Evolutionary conservation across 2,888 invertebrate species (phyloP).

Genomic region (Pseudococcus viburni): DNA sequence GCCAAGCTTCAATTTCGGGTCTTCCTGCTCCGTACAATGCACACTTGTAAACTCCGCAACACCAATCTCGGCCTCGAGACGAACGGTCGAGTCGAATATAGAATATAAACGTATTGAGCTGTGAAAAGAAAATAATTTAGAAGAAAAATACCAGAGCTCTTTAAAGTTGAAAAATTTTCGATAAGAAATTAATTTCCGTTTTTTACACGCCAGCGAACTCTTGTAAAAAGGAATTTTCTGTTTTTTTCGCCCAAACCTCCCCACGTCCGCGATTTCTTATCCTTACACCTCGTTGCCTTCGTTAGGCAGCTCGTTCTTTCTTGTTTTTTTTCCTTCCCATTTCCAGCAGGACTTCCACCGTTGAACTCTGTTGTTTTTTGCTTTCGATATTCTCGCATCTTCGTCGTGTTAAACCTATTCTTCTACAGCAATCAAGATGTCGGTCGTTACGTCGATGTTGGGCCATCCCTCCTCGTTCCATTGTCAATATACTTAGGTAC

Average conservation of each 20-base stretch:
- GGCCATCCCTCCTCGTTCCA: neutral
- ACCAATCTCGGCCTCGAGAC: neutral
- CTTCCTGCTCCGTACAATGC: neutral
- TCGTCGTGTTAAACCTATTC: constrained; percentile 25
- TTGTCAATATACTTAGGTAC: neutral
- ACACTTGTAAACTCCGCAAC: neutral
- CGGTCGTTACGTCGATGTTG: constrained; percentile 1
- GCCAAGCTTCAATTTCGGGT: neutral
- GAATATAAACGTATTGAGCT: constrained; percentile 16
- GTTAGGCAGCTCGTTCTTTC: neutral
- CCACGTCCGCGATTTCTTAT: neutral
- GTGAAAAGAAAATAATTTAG: constrained; percentile 51
- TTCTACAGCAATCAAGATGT: constrained; percentile 49
- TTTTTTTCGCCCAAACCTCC: constrained; percentile 2
- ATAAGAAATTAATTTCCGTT: constrained; percentile 58
- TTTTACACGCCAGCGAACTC: constrained; percentile 30
- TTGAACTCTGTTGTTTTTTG: neutral
- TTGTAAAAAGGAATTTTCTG: constrained; percentile 47
- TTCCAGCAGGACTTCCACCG: neutral
- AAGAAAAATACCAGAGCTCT: constrained; percentile 46
- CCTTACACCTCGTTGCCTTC: neutral
- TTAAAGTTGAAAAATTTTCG: constrained; percentile 54
- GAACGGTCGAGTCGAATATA: neutral
- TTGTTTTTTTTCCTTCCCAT: neutral
- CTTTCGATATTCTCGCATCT: neutral